Evolutionary conservation across 2,797 vertebrate genomes (phyloP).

Genomic region (Hemitrygon akajei): DNA sequence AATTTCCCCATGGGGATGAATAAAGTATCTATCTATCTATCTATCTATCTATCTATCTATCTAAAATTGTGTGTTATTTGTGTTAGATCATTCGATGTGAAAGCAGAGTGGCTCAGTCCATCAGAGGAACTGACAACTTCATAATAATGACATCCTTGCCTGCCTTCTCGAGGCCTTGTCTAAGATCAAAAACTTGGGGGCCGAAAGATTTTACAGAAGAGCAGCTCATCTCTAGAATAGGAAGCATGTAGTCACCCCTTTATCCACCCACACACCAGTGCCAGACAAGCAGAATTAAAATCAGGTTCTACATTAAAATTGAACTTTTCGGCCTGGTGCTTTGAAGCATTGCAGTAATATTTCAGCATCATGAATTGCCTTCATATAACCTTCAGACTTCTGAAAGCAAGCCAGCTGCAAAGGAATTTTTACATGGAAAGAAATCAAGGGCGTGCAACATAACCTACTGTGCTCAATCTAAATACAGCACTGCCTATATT

Average conservation of each 20-base stretch:
- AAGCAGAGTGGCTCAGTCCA: neutral
- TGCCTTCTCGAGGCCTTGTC: neutral
- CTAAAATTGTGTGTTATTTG: neutral
- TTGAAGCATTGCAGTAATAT: neutral
- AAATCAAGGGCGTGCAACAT: neutral
- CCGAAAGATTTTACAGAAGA: neutral
- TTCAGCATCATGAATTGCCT: neutral
- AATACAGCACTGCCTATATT: neutral
- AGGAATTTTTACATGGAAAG: neutral
- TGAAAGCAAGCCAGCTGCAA: neutral
- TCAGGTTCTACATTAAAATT: neutral
- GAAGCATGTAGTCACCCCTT: neutral
- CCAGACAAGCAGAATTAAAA: neutral
- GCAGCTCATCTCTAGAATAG: neutral
- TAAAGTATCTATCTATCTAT: too few species aligned
- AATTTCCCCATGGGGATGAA: too few species aligned
- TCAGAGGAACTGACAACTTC: neutral
- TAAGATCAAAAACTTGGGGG: neutral
- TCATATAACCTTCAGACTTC: too few species aligned
- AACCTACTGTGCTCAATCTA: neutral
- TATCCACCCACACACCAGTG: neutral
- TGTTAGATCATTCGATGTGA: neutral
- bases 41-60: too few species aligned
- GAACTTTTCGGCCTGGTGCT: neutral
- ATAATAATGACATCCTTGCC: neutral